phyloP scores from a whole-genome alignment of 37 sponge, comb jelly and placozoan genomes.

The Hexactinellida sp. region DNA sequence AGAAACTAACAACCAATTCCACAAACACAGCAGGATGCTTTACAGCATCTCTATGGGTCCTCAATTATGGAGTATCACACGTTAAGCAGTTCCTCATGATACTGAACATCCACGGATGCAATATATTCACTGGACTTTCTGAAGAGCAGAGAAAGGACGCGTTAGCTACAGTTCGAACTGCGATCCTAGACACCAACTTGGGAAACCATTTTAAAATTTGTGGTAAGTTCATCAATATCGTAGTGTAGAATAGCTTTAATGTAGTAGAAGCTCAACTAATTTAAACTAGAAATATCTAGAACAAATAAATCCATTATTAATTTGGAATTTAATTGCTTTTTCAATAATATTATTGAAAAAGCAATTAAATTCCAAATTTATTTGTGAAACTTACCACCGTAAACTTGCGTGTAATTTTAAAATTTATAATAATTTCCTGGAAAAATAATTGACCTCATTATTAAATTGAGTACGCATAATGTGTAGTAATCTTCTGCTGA shows the following conservation, averaged over 20 bases:
- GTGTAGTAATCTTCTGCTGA: too few species aligned
- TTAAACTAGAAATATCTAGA: too few species aligned
- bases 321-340: too few species aligned
- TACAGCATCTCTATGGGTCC: background rate
- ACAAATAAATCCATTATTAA: too few species aligned
- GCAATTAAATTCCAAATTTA: too few species aligned
- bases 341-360: too few species aligned
- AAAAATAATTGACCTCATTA: too few species aligned
- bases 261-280: background rate
- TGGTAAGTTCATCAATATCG: background rate
- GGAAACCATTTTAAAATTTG: background rate
- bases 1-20: slow-evolving; percentile 42
- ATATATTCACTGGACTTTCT: background rate
- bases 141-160: background rate
- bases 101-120: slow-evolving; percentile 57
- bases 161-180: background rate
- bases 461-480: too few species aligned
- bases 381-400: too few species aligned
- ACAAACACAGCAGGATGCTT: slow-evolving; percentile 17
- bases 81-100: slow-evolving; percentile 82
- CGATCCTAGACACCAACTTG: background rate
- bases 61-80: background rate
- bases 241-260: background rate
- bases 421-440: too few species aligned
- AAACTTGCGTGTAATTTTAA: too few species aligned